Conservation (phyloP, 37 sponge, comb jelly and placozoan genomes). For the Amphimedon queenslandica region DNA sequence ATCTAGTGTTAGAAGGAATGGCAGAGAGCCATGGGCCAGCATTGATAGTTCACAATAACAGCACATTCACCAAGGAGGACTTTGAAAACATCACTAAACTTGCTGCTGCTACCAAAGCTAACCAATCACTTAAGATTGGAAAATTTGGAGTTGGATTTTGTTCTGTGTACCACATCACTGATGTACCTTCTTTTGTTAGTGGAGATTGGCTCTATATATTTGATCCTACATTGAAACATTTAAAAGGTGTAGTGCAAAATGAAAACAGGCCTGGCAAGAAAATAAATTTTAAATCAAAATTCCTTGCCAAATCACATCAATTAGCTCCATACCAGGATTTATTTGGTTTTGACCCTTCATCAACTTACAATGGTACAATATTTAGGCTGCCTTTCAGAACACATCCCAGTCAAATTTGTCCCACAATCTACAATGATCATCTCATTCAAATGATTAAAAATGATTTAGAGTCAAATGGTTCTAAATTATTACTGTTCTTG, state of each 20-base stretch:
- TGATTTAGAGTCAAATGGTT: constrained; percentile 12
- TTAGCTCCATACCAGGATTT: constrained; percentile 47
- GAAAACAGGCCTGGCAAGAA: constrained; percentile 42
- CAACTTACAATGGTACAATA: constrained; percentile 41
- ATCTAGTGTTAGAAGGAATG: constrained; percentile 59
- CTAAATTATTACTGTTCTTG: constrained; percentile 53
- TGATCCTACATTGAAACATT: constrained; percentile 58
- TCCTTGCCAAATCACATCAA: constrained; percentile 36
- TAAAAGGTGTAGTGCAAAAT: constrained; percentile 27
- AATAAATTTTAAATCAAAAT: constrained; percentile 8
- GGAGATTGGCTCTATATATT: constrained; percentile 45
- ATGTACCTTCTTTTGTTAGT: constrained; percentile 58
- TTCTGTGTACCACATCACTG: constrained; percentile 66
- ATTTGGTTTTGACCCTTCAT: constrained; percentile 24
- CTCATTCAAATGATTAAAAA: constrained; percentile 11
- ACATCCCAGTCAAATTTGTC: constrained; percentile 24
- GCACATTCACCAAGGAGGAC: constrained; percentile 61
- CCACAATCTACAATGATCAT: constrained; percentile 20
- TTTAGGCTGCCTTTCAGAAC: constrained; percentile 70
- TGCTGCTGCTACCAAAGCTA: constrained; percentile 66
- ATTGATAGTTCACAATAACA: constrained; percentile 52
- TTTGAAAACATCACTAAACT: constrained; percentile 78
- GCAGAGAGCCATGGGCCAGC: constrained; percentile 61
- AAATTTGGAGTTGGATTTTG: constrained; percentile 83
- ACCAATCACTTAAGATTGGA: constrained; percentile 66